phyloP scores from a whole-genome alignment of 2,888 invertebrate species.

The Masnerella sp. region DNA sequence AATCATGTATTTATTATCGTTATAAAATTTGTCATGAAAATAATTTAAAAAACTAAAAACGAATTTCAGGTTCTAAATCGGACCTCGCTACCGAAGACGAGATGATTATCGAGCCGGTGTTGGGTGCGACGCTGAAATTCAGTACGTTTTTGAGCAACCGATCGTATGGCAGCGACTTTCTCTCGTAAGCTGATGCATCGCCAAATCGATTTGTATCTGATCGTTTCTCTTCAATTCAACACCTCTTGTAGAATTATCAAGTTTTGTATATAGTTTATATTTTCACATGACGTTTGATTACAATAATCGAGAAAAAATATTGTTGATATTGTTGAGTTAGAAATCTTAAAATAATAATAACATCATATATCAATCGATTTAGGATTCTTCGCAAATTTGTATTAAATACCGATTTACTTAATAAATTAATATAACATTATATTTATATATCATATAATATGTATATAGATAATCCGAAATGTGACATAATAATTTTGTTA shows the following conservation, averaged over 20 bases:
- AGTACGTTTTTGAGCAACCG: constrained; percentile 81
- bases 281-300: constrained; percentile 41
- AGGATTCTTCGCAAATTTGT: constrained; percentile 5
- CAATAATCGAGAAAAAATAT: constrained; percentile 9
- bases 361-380: constrained; percentile 9
- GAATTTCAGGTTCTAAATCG: constrained; percentile 69
- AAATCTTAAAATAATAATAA: constrained; percentile 16
- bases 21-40: constrained; percentile 52
- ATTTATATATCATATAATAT: constrained; percentile 49
- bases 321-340: constrained; percentile 14
- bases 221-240: constrained; percentile 18
- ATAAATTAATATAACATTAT: constrained; percentile 57
- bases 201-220: constrained; percentile 47
- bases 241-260: constrained; percentile 33
- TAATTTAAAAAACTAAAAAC: constrained; percentile 43
- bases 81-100: constrained; percentile 79
- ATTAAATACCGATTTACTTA: constrained; percentile 22
- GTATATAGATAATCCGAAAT: constrained; percentile 58
- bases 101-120: constrained; percentile 78
- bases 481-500: constrained; percentile 56
- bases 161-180: constrained; percentile 79
- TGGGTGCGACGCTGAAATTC: constrained; percentile 79
- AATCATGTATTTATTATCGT: constrained; percentile 35
- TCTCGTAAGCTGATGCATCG: too few relatives aligned
- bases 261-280: constrained; percentile 41